Evolutionary conservation across 2,888 invertebrate genomes (phyloP), one percentile per base, ranked within the genome.

Genomic region (Ectobius pallidus): DNA sequence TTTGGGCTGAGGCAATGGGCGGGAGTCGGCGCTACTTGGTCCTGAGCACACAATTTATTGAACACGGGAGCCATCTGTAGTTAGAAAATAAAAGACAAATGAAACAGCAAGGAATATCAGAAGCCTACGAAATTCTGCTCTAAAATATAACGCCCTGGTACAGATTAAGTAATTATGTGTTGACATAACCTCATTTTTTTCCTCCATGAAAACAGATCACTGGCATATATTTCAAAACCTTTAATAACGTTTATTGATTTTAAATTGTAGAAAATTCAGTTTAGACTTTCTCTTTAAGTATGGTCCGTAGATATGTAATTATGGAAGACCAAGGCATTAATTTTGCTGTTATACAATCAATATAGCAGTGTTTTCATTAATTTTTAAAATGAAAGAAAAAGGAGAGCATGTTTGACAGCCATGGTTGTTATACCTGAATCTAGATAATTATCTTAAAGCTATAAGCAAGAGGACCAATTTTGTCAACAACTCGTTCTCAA

Each of bases 1-100:
- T 62, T 62, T 72, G 30, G 62, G 63, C 46, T 69, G 18, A 61
- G 52, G 27, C 63, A 61, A 61, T 72, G 61, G 72, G 72, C 69
- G 72, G 69, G 55, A 39, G 34, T 44, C 63, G 52, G 63, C 49
- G 69, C 72, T 69, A 69, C 69, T 62, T 52, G 49, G 25, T 62
- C n/a, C 9, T 7, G 18, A 20, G 46, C n/a, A 72, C 69, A 72
- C 61, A 30, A 61, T 63, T 69, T 72, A 69, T 52, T 71, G 62
- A 39, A 44, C 30, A 49, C 30, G 30, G 16, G 34, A 71, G 44
- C 32, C 16, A 44, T 11, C 20, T 65, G 27, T 65, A 16, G 11
- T 25, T 55, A 3, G 39, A n/a, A n/a, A n/a, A n/a, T n/a, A n/a
- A n/a, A n/a, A n/a, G n/a, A n/a, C n/a, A n/a, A n/a, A n/a, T n/a